Base-by-base conservation (phyloP, 2,797 vertebrate species). In the Holocentrus rufus region DNA sequence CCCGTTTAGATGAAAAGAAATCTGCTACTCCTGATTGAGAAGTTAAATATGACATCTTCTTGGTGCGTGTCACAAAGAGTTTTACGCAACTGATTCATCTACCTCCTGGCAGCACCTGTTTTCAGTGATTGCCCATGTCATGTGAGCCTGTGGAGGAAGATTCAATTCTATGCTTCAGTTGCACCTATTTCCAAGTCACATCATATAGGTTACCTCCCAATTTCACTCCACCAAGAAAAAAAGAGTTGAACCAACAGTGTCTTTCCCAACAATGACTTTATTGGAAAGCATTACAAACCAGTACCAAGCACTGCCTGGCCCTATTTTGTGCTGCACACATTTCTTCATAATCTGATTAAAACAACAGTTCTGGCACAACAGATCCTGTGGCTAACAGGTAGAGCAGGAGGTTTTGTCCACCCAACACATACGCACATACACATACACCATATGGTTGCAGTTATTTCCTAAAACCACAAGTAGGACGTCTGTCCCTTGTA, bases 401-500 rank as follows among this genome's bases (percentile, higher is more conserved):
- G 18, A 61, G 20, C 52, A 50, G 44, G 62, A 64, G 39, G 47
- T 25, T n/a, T 36, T 22, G 42, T 36, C 39, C 9, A 25, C 25
- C 23, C 63, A 22, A 30, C 65, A 44, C 39, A 22, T 30, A 50
- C 57, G 44, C 42, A 49, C 18, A 31, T 7, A 50, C n/a, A 42
- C 14, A 62, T 47, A 47, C 42, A 47, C 14, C n/a, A 25, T 76
- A 64, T 57, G 69, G 60, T 47, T 42, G 36, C 44, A 63, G 60
- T 77, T 65, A 46, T 47, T 61, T 74, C 61, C 64, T 50, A 17
- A 67, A 74, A 20, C 80, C 65, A 69, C 60, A 71, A 7, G 50
- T 31, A 27, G 63, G 67, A 39, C 65, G 52, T 68, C 56, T 54
- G 52, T 30, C 60, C 68, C 34, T 36, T 46, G 62, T 49, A 53